Percentiles rank a stretch among this genome's conserved stretches.
Conservation (phyloP, 2,797 vertebrate species). For the Sebastes minor region DNA sequence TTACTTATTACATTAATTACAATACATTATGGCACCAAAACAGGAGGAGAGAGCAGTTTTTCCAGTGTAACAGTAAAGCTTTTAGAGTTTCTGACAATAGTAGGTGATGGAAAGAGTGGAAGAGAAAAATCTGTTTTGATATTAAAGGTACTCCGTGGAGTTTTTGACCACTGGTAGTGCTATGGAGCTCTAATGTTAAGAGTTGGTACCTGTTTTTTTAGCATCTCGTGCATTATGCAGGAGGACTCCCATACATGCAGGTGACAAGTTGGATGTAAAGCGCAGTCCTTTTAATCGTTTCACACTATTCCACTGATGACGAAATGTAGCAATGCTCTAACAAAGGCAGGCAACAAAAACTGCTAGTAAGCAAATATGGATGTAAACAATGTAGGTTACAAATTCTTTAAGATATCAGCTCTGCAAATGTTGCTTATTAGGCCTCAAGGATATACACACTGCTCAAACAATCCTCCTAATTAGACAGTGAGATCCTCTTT, state of each 20-base stretch:
- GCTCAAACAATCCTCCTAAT: neutral
- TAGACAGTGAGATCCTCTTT: neutral
- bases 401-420: neutral
- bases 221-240: neutral
- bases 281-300: neutral
- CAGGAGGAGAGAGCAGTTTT: neutral
- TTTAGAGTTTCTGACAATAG: neutral
- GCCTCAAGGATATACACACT: neutral
- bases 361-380: neutral
- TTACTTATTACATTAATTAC: neutral
- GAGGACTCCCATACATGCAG: neutral
- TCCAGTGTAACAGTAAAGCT: neutral
- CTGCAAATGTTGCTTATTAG: neutral
- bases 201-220: neutral
- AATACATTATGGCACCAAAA: neutral
- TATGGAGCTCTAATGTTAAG: neutral
- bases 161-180: neutral
- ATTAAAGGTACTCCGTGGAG: neutral
- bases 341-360: neutral
- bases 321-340: neutral
- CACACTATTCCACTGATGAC: neutral
- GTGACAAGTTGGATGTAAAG: neutral
- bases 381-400: neutral
- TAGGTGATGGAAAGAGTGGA: neutral
- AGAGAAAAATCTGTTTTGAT: neutral